Evolutionary conservation across 2,888 invertebrate genomes (phyloP).

Genomic region (Aporophyla nigra): DNA sequence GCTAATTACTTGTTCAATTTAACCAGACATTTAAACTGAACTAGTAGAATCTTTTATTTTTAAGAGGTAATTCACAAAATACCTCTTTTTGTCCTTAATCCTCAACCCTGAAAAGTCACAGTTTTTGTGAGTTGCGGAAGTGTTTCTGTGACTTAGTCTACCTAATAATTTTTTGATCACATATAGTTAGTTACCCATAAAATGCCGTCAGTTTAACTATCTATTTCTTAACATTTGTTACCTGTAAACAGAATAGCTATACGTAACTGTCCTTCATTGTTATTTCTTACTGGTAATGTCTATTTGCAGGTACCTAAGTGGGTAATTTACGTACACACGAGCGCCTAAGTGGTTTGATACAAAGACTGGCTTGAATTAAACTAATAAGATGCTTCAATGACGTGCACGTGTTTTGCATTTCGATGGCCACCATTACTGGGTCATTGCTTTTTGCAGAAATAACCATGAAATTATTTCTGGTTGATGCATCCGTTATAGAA

Average conservation of each 20-base stretch:
- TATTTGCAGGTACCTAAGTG: conserved; percentile 49
- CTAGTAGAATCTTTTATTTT: neutral
- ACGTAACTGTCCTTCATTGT: conserved; percentile 16
- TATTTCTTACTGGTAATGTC: conserved; percentile 33
- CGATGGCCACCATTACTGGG: conserved; percentile 73
- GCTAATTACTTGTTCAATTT: neutral
- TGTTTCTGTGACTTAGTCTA: neutral
- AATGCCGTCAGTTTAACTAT: neutral
- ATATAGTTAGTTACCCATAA: neutral
- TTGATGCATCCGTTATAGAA: conserved; percentile 66
- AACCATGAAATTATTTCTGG: conserved; percentile 75
- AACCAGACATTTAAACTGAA: neutral
- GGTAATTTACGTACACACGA: conserved; percentile 42
- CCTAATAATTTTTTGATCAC: neutral
- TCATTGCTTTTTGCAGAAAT: conserved; percentile 74
- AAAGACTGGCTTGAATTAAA: conserved; percentile 70
- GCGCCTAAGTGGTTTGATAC: conserved; percentile 60
- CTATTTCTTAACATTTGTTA: conserved; percentile 2
- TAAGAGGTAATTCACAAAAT: neutral
- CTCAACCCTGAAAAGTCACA: too few species aligned
- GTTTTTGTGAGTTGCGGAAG: neutral
- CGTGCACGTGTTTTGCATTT: conserved; percentile 71
- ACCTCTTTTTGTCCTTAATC: neutral
- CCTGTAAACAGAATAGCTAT: neutral
- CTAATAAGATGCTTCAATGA: conserved; percentile 73